Percentiles rank a stretch among this genome's conserved stretches.
Conservation (phyloP, 2,797 vertebrate genomes). For the Tokudaia tokunoshimensis region DNA sequence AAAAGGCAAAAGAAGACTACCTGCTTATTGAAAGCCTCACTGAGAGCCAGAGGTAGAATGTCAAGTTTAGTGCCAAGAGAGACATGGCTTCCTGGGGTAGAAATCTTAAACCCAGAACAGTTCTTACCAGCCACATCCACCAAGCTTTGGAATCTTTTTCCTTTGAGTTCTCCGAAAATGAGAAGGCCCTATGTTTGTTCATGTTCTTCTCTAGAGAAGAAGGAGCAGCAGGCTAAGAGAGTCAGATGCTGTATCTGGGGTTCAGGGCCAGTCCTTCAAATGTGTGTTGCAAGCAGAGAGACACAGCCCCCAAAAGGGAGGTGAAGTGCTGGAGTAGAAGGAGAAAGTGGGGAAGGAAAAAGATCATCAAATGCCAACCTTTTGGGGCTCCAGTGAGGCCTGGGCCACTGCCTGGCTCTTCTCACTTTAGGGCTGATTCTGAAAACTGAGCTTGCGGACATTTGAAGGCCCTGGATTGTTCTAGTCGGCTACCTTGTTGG, state of each 20-base stretch:
- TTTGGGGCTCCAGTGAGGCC: neutral
- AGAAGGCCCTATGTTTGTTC: neutral
- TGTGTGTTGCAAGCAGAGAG: neutral
- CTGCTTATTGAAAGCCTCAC: neutral
- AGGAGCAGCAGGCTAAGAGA: neutral
- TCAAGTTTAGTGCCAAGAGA: neutral
- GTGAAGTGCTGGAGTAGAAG: neutral
- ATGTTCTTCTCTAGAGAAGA: neutral
- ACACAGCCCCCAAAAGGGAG: neutral
- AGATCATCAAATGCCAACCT: neutral
- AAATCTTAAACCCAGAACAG: neutral
- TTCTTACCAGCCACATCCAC: neutral
- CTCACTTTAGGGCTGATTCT: neutral
- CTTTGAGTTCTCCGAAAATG: slow-evolving; percentile 5
- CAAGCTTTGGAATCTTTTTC: neutral
- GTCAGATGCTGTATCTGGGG: neutral
- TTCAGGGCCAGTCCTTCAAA: too few relatives aligned
- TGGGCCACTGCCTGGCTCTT: neutral
- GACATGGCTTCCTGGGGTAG: neutral
- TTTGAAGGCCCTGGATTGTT: neutral
- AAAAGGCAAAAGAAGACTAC: neutral
- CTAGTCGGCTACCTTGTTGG: neutral
- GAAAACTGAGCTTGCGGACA: neutral
- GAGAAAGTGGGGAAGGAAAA: neutral
- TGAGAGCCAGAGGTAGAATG: neutral